Evolutionary conservation across 2,888 invertebrate species (phyloP).

Genomic region (Thalpophila matura): DNA sequence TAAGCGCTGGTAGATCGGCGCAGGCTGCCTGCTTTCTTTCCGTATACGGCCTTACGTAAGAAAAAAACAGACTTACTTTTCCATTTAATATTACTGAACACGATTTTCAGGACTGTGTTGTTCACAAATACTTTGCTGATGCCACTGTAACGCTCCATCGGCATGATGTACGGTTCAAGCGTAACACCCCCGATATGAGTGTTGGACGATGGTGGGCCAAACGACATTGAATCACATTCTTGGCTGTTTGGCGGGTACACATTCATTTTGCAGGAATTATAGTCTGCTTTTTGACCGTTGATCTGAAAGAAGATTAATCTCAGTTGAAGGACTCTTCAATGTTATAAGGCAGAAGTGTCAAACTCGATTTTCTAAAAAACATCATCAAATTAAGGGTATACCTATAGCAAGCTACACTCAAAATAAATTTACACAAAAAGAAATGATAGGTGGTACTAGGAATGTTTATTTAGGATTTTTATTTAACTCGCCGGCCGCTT

Average conservation of each 20-base stretch:
- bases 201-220: slow-evolving; percentile 79
- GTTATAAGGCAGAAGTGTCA: too few relatives aligned
- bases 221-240: slow-evolving; percentile 80
- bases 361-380: too few relatives aligned
- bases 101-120: slow-evolving; percentile 84
- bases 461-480: too few relatives aligned
- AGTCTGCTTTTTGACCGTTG: slow-evolving; percentile 71
- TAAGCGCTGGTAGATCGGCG: too few relatives aligned
- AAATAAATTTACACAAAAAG: too few relatives aligned
- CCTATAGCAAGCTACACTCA: too few relatives aligned
- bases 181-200: slow-evolving; percentile 82
- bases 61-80: slow-evolving; percentile 78
- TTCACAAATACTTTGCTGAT: slow-evolving; percentile 66
- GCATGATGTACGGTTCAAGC: slow-evolving; percentile 80
- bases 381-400: too few relatives aligned
- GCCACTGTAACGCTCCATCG: slow-evolving; percentile 39
- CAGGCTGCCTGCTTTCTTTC: too few relatives aligned
- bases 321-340: not conserved
- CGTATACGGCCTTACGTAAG: not conserved
- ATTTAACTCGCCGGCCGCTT: too few relatives aligned
- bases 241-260: slow-evolving; percentile 78
- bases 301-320: slow-evolving; percentile 67
- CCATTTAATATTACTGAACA: slow-evolving; percentile 87
- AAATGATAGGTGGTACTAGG: too few relatives aligned
- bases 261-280: slow-evolving; percentile 79